A percentile compares a stretch with the other conserved stretches of the same genome.
Evolutionary conservation across 1,140 invertebrate species (phyloP).

Genomic region (Geopemphigus sp.): DNA sequence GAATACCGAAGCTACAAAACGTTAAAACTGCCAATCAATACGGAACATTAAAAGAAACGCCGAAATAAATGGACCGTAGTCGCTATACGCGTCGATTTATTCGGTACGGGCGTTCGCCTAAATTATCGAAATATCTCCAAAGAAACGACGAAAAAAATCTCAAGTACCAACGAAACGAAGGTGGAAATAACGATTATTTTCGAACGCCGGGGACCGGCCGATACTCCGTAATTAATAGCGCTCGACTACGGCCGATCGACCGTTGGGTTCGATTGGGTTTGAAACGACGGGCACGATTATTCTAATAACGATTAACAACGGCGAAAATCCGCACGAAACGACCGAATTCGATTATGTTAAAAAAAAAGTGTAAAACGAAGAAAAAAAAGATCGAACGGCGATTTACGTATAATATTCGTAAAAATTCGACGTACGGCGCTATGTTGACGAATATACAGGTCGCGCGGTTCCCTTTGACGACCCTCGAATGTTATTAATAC

Average conservation of each 20-base stretch:
- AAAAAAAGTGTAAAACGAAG: too few relatives aligned
- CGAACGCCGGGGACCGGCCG: neutral
- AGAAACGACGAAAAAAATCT: neutral
- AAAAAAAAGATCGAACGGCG: conserved; percentile 10
- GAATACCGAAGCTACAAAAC: too few relatives aligned
- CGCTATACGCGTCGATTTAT: too few relatives aligned
- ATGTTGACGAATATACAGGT: too few relatives aligned
- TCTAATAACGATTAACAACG: neutral
- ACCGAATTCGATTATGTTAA: conserved; percentile 3
- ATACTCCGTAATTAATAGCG: neutral
- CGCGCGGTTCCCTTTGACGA: neutral
- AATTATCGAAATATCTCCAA: neutral
- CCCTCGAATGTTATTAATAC: neutral
- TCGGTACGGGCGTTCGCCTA: neutral
- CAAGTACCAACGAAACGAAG: neutral
- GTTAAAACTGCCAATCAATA: too few relatives aligned
- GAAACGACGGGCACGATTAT: neutral
- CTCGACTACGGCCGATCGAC: neutral
- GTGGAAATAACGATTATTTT: neutral
- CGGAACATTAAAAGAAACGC: neutral
- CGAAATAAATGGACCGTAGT: neutral
- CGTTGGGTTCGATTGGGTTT: too few relatives aligned
- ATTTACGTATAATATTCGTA: too few relatives aligned
- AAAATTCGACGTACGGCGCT: too few relatives aligned
- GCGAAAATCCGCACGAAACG: neutral